Evolutionary conservation across 2,113 vertebrate genomes (phyloP), one percentile per base, ranked within the genome.

Genomic region (Eptatretus burgeri): DNA sequence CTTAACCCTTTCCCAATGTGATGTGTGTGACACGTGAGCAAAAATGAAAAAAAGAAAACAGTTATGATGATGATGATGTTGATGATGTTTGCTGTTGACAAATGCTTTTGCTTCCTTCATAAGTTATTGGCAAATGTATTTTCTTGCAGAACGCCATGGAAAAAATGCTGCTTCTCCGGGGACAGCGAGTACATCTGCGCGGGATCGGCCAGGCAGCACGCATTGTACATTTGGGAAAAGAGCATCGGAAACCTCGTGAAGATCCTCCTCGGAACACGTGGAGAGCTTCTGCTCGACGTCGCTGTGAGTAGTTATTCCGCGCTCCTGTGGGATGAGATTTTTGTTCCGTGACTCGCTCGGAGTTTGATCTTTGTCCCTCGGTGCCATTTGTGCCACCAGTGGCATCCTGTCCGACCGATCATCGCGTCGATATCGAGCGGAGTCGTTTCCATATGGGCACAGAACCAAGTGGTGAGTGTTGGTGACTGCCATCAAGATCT

Each of bases 241-340:
- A 98, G 91, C 71, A 95, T 98, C 9, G 91, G 91, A 4, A 98
- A 98, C 74, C 75, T 95, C 67, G 91, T 95, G 70, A 95, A 95
- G 71, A 98, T 98, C 66, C 81, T 98, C 1, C 91, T 94, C 0
- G 91, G 89, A 0, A 98, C 89, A 1, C 75, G 91, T 16, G 91
- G 91, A 3, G 91, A 98, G 52, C 81, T 98, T 16, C 77, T 98
- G 27, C 67, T 98, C 72, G 91, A 95, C 3, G 89, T 95, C 0
- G 87, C 91, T 62, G 91, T 96, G 67, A 82, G 86, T 68, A 41
- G 27, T 41, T 41, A 41, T 41, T 41, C 27, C 50, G 49, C 52
- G 14, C 19, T 7, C 50, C 20, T 19, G 5, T n/a, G 49, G 52
- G 13, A 7, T 14, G 13, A 14, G 27, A 5, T 8, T 11, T 17